Base-by-base conservation (phyloP, 2,797 vertebrate genomes). In the Urocyon cinereoargenteus region DNA sequence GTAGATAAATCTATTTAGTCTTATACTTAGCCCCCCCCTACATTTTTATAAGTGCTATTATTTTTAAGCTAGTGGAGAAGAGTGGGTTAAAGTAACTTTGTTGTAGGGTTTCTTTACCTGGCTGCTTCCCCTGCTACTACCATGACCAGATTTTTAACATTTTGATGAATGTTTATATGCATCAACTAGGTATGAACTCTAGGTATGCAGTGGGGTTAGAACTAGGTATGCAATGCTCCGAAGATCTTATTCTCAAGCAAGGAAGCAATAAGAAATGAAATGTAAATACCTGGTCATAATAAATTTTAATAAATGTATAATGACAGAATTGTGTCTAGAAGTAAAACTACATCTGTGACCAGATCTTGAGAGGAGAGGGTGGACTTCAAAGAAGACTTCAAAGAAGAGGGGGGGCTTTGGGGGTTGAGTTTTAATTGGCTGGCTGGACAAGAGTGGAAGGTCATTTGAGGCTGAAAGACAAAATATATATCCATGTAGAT, bases 341-440 rank as follows among this genome's bases (percentile, higher is more conserved):
- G 73, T 94, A 13, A 79, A 94, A 91, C 83, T 94, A 21, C 40
- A 5, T 55, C n/a, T 51, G 19, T 86, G 40, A 22, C 55, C 6
- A 11, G 4, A 11, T 59, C 66, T 91, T 97, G 24, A 73, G 24
- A 93, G 36, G 19, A 77, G 26, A 79, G 4, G 11, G 61, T 89
- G 59, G 28, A 84, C 78, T 92, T 92, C 68, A 93, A 34, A 91
- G 72, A 96, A 64, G n/a, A 92, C 26, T 95, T 96, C 31, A 62
- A 68, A 79, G n/a, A 87, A 16, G 40, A 81, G 22, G 70, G 22
- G 86, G 31, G 34, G 12, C 22, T 94, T 91, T 78, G 68, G 89
- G 24, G 14, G 57, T 77, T 93, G 85, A 87, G 78, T 95, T 93
- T 91, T 78, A 92, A 88, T 72, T 93, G 93, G 31, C 62, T 85